These are phyloP conservation scores for Trachymyrmex cornetzi DNA, from an alignment of 1,140 invertebrate species.

Conservation along the genomic window DNA sequence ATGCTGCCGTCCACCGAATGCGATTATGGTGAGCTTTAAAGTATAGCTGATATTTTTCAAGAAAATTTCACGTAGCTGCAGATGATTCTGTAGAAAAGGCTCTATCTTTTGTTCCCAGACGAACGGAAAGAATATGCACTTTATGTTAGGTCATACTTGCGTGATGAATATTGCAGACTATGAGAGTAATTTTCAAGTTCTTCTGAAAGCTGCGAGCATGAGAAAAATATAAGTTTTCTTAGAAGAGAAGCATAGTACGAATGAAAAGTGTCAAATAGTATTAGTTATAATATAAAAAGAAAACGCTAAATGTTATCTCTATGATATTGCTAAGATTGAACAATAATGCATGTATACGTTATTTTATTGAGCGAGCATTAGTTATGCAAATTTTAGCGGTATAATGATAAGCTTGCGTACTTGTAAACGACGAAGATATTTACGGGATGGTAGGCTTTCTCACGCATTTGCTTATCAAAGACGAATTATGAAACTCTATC, in stretches of 20 bases:
- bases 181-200: slow-evolving; percentile 33
- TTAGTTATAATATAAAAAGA: neutral
- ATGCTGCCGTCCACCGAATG: slow-evolving; percentile 24
- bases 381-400: slow-evolving; percentile 1
- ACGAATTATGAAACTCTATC: slow-evolving; percentile 10
- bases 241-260: neutral
- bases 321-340: neutral
- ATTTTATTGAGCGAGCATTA: slow-evolving; percentile 14
- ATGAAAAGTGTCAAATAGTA: neutral
- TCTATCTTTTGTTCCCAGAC: neutral
- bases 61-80: neutral
- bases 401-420: neutral
- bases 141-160: neutral
- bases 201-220: neutral
- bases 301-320: neutral
- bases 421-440: neutral
- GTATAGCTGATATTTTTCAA: slow-evolving; percentile 1
- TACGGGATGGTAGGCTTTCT: neutral
- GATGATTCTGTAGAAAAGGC: neutral
- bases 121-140: slow-evolving; percentile 39
- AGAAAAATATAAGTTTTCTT: neutral
- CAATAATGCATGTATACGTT: neutral
- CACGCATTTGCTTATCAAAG: slow-evolving; percentile 18
- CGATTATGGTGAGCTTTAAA: slow-evolving; percentile 43
- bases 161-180: slow-evolving; percentile 34